Base-by-base conservation (phyloP, 2,797 vertebrate species). In the Eleutherodactylus coqui region DNA sequence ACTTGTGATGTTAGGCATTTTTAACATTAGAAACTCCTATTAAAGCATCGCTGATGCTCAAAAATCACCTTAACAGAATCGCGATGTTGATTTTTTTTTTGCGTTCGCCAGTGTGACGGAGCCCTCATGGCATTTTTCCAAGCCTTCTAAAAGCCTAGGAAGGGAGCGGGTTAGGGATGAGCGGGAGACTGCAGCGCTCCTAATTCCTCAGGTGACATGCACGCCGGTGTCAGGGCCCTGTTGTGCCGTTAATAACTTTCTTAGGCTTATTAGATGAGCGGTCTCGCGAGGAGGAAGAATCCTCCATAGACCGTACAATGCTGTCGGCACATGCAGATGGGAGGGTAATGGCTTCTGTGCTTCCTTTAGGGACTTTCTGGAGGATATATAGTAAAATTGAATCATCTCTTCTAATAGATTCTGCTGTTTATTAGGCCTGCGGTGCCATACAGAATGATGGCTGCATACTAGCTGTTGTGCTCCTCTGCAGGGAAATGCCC, bases 201-300 rank as follows among this genome's bases (percentile, higher is more conserved):
- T 5, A 11, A 47, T 47, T 47, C 45, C 55, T 58, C 55, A 58
- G 55, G 32, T 32, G 13, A 21, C 14, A 82, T 53, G 10, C 24
- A 6, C 7, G 10, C 21, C 53, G 64, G 47, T 82, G 64, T n/a
- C 47, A 55, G n/a, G 69, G 6, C 53, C 32, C 41, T 58, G 13
- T 53, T 32, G 36, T 72, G 38, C 51, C 2, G 27, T 58, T 43
- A 58, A 73, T 75, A 16, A 83, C 58, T 70, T 76, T 67, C 45
- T 34, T 41, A 27, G 27, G 34, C n/a, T 82, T 86, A 86, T 77
- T 86, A 86, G 70, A 69, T 82, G 75, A 77, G 32, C 73, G 58
- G 49, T 69, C 67, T 82, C 70, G 0, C 2, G 55, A 70, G 79
- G 79, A 38, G 47, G 19, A 82, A 58, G 43, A 86, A 86, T 82